Evolutionary conservation across 2,797 vertebrate species (phyloP).

Genomic region (Bradypodion ventrale): DNA sequence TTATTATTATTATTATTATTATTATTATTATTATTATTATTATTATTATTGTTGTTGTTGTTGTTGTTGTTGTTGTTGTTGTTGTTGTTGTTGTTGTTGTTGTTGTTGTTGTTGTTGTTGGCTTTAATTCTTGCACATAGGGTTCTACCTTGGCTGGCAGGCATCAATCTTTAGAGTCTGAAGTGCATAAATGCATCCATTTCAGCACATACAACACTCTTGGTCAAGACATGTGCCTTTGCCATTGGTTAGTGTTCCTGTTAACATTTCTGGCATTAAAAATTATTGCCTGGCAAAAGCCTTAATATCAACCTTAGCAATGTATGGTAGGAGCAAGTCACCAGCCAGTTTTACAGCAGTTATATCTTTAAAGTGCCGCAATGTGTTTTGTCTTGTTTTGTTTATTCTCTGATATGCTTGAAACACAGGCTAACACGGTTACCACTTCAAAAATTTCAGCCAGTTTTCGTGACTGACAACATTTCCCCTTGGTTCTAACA

Average conservation of each 20-base stretch:
- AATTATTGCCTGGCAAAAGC: neutral
- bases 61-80: too few species aligned
- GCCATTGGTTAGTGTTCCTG: neutral
- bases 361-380: too few species aligned
- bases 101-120: too few species aligned
- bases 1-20: too few species aligned
- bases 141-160: neutral
- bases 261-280: neutral
- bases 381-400: too few species aligned
- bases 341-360: neutral
- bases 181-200: neutral
- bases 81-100: too few species aligned
- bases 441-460: too few species aligned
- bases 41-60: too few species aligned
- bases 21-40: too few species aligned
- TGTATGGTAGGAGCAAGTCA: neutral
- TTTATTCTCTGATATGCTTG: too few species aligned
- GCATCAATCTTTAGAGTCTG: neutral
- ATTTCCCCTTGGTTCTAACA: neutral
- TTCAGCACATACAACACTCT: neutral
- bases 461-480: neutral
- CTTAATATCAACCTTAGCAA: neutral
- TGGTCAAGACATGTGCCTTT: neutral
- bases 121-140: too few species aligned
- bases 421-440: too few species aligned